Evolutionary conservation across 2,888 invertebrate species (phyloP), one percentile per base, ranked within the genome.

Genomic region (Thecocarcelia acutangulata): DNA sequence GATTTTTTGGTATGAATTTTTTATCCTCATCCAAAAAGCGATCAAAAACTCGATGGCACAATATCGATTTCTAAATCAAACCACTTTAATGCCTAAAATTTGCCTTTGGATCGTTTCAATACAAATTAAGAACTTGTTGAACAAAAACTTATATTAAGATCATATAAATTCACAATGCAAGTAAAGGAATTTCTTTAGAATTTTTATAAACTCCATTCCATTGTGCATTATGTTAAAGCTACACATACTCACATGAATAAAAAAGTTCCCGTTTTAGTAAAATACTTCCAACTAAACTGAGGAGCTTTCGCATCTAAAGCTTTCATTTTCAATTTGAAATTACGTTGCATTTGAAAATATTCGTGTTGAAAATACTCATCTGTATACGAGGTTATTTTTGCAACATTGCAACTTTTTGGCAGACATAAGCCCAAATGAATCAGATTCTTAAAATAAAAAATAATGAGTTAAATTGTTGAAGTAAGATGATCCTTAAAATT

Each of bases 381-480:
- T 8, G 88, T 84, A 50, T 86, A 86, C 1, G 82, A 80, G 3
- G 81, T 70, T 50, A 90, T 85, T 54, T 91, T 89, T 19, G 85
- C 81, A n/a, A 85, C 83, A 0, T 87, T 83, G 69, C 92, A 92
- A 0, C 90, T 89, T 3, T 88, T 85, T 0, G 92, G 92, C 19
- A 92, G 84, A 84, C 92, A 92, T 2, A 92, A 85, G 9, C 92
- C 92, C 15, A 92, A 85, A 13, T 90, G 89, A n/a, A 92, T 87
- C 46, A 85, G 84, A 59, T 85, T 82, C 87, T 88, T 74, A 21
- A 72, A 58, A 24, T 74, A 21, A 72, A 58, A 24, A 21, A 6
- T 9, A 8, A 33, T 44, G 5, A 52, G 3, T 28, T 0, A 50
- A 37, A 59, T 37, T 24, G 13, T 3, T 48, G 2, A 1, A 24